phyloP scores from a whole-genome alignment of 2,888 invertebrate species.

The Tineola bisselliella region DNA sequence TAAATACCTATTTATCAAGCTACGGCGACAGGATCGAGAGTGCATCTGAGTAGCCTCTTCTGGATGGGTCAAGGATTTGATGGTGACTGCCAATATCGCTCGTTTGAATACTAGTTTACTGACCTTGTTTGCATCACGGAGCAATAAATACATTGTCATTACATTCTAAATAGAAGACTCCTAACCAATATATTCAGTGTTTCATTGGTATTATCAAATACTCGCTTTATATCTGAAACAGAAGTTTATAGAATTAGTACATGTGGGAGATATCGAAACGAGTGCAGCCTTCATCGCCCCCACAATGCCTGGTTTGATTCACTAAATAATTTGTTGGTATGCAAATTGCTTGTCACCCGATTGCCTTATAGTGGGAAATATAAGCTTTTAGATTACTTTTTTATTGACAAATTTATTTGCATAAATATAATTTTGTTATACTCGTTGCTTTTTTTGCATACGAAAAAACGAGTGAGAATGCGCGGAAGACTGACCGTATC shows the following conservation, averaged over 20 bases:
- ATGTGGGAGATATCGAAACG: background rate
- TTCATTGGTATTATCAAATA: background rate
- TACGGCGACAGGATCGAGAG: constrained; percentile 54
- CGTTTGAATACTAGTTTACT: background rate
- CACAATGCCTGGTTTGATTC: background rate
- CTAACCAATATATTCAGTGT: background rate
- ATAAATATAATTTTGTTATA: background rate
- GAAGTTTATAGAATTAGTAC: background rate
- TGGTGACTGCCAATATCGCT: constrained; percentile 42
- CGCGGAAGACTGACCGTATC: constrained; percentile 21
- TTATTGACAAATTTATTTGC: background rate
- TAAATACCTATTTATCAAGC: constrained; percentile 63
- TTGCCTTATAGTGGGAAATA: constrained; percentile 1
- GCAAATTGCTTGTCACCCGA: constrained; percentile 1
- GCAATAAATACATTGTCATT: constrained; percentile 12
- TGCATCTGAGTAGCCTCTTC: constrained; percentile 63
- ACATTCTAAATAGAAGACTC: constrained; percentile 2
- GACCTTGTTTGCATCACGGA: constrained; percentile 8
- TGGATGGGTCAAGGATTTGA: constrained; percentile 65
- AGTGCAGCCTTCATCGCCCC: constrained; percentile 1
- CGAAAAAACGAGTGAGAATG: background rate
- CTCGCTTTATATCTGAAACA: background rate
- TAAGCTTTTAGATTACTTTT: constrained; percentile 2
- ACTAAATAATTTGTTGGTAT: background rate
- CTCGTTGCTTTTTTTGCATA: background rate